Evolutionary conservation across 2,797 vertebrate genomes (phyloP).

Genomic region (Sarcoramphus papa): DNA sequence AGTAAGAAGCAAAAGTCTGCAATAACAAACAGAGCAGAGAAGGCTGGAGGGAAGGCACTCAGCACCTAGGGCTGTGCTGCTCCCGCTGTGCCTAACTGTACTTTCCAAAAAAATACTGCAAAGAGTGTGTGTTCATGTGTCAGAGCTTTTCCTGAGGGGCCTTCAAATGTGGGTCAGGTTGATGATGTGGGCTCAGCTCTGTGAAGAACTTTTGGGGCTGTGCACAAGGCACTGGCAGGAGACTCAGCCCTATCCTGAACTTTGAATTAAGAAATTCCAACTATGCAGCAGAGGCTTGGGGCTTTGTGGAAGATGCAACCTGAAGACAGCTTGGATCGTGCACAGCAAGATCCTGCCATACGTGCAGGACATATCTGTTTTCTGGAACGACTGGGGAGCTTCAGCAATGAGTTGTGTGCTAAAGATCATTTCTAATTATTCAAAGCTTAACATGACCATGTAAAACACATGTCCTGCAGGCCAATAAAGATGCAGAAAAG

Average conservation of each 20-base stretch:
- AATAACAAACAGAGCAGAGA: not conserved
- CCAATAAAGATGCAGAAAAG: not conserved
- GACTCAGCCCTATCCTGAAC: not conserved
- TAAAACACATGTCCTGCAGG: not conserved
- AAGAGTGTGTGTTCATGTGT: not conserved
- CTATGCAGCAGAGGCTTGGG: not conserved
- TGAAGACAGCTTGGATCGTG: not conserved
- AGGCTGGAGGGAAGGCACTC: not conserved
- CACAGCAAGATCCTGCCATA: not conserved
- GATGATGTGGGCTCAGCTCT: not conserved
- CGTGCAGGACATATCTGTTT: not conserved
- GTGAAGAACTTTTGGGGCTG: not conserved
- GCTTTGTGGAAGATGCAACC: not conserved
- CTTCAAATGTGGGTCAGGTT: not conserved
- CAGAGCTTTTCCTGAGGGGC: not conserved
- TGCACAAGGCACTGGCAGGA: not conserved
- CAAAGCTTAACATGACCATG: not conserved
- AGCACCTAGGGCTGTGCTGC: not conserved
- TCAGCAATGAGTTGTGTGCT: not conserved
- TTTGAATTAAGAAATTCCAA: not conserved
- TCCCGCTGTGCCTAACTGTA: not conserved
- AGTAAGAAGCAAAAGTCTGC: not conserved
- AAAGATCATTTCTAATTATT: not conserved
- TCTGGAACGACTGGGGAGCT: not conserved
- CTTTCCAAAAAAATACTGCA: not conserved